Base-by-base conservation (phyloP, 2,888 invertebrate species). In the Sericinus montela region DNA sequence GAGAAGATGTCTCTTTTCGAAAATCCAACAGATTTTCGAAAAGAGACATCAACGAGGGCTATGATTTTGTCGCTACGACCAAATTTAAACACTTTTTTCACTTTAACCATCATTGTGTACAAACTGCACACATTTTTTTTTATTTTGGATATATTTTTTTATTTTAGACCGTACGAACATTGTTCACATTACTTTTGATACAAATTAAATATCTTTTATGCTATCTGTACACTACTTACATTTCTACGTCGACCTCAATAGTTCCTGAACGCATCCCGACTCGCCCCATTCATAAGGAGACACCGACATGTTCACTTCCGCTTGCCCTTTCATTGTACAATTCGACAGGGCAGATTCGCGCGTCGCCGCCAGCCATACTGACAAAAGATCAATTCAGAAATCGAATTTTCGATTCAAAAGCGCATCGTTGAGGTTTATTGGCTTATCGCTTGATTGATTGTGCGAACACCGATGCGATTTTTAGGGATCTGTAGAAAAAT, bases 351-450 rank as follows among this genome's bases (percentile, higher is more conserved):
- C 75, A 77, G 77, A 74, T 76, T 71, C 79, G 69, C 79, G 72
- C 77, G 79, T 59, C 64, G 66, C 84, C 84, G 84, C 78, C 75
- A 82, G 85, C 80, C 82, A 78, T 75, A 52, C 59, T 71, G 72
- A 86, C 86, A 87, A 87, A 79, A 61, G 71, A 62, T 63, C 72
- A 67, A 80, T 78, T 75, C 80, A 83, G n/a, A 82, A 82, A 83
- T 84, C 82, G 80, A 79, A 85, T 85, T 80, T 80, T 65, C 68
- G 72, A 85, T 85, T 85, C 84, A 88, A 87, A 88, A 86, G 88
- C 79, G 82, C 87, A 87, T 87, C 88, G 87, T 85, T 87, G 87
- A 88, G 88, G 88, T 88, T 88, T 88, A 88, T 88, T 88, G 88
- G 88, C 88, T 88, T 86, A 88, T 86, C 83, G 85, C 83, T 83